Base-by-base conservation (phyloP, 2,888 invertebrate species). In the Anodontia alba region DNA sequence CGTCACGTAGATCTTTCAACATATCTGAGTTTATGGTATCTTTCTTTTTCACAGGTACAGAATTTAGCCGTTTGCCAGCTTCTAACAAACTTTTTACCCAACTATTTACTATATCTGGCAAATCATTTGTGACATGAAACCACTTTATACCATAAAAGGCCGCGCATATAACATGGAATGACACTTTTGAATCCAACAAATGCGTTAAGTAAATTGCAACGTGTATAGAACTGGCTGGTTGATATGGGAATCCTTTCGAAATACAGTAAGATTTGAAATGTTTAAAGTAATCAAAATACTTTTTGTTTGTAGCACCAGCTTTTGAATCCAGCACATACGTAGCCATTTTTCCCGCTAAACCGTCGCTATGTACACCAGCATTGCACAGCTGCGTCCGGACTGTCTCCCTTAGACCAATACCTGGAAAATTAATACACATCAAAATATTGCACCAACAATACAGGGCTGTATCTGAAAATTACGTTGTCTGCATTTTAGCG, bases 131-230 rank as follows among this genome's bases (percentile, higher is more conserved):
- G 20, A 66, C 20, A 38, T 78, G 81, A 33, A 54, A 68, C 81
- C 84, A 84, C 57, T 81, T 81, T 15, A 81, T 80, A n/a, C 72
- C 42, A 66, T 79, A 84, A 36, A 80, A 69, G 42, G 67, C 76
- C 17, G 79, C 46, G 29, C 71, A 57, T 5, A 83, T 51, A 15
- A 68, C 67, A 20, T 42, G 20, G 23, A 66, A 38, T 12, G 83
- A 75, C 15, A 69, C 73, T n/a, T 73, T 76, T 12, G n/a, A 20
- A 29, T 78, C 73, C 12, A 78, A 20, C 57, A 78, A 69, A 66
- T 54, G 42, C 1, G 78, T 78, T 33, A 83, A 36, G 66, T 77
- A 80, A 51, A 80, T 67, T 5, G 83, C 75, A 1, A 80, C 78
- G 20, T 72, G 57, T n/a, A 78, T 51, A 15, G 80, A 75, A 49